A percentile compares a stretch with the other conserved stretches of the same genome.
Conservation (phyloP, 1,140 invertebrate species). For the Aricia agestis region DNA sequence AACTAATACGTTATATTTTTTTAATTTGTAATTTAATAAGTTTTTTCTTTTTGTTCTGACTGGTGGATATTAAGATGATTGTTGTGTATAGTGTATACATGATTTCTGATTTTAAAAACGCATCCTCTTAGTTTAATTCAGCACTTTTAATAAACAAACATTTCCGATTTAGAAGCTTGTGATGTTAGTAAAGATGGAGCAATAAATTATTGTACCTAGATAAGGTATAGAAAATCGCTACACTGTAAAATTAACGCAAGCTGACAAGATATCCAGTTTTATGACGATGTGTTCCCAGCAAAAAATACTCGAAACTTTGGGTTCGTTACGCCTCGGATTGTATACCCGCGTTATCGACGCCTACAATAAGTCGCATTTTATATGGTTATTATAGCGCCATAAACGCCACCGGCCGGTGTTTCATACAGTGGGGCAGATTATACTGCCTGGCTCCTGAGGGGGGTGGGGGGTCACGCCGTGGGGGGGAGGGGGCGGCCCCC, state of each 20-base stretch:
- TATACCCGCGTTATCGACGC: conserved; percentile 66
- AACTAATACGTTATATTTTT: background rate
- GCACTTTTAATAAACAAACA: no score
- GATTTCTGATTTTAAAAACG: no score
- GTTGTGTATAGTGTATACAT: no score
- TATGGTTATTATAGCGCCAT: conserved; percentile 74
- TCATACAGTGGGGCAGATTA: conserved; percentile 71
- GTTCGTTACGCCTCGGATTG: conserved; percentile 45
- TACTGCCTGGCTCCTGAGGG: conserved; percentile 56
- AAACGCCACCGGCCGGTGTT: conserved; percentile 73
- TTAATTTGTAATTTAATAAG: background rate
- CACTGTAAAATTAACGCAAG: background rate
- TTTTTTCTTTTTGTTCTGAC: background rate
- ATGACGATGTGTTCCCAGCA: background rate
- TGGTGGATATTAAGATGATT: no score
- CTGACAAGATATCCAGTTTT: background rate
- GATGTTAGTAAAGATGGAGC: no score
- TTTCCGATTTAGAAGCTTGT: no score
- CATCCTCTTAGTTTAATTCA: no score
- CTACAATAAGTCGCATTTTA: conserved; percentile 75
- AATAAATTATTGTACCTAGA: background rate
- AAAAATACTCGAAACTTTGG: background rate
- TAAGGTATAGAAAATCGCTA: background rate
- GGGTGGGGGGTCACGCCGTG: conserved; percentile 22
- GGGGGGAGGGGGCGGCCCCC: conserved; percentile 31